Conservation (phyloP, 37 sponge, comb jelly and placozoan species). For the Ephydatia muelleri region DNA sequence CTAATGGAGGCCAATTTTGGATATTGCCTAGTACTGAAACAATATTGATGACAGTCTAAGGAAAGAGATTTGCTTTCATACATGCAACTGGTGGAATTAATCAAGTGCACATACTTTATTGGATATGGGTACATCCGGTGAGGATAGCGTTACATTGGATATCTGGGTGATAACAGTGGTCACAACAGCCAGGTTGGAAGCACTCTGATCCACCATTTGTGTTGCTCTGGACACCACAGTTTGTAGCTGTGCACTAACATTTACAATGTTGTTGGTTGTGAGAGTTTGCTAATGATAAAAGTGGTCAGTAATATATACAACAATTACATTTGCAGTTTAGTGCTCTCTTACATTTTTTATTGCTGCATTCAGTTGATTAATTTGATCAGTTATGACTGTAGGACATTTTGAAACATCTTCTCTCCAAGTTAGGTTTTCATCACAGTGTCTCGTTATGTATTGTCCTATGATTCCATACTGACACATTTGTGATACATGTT, state of each 20-base stretch:
- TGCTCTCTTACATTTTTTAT: background rate
- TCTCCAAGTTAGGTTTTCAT: background rate
- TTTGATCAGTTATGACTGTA: background rate
- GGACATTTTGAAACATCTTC: constrained; percentile 8
- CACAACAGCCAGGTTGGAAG: background rate
- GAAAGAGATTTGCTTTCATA: background rate
- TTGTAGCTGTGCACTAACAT: background rate
- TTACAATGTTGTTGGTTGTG: background rate
- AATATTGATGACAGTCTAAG: background rate
- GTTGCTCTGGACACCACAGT: background rate
- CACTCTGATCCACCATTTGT: background rate
- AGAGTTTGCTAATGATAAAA: background rate
- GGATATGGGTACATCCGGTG: background rate
- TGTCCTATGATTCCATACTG: background rate
- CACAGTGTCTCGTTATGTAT: background rate
- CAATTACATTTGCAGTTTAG: background rate
- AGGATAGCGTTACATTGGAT: background rate
- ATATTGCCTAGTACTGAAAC: background rate
- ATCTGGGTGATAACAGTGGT: background rate
- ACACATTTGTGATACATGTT: background rate
- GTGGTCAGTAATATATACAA: too few species aligned
- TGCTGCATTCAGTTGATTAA: background rate
- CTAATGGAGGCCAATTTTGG: background rate
- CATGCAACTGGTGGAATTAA: background rate
- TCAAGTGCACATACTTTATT: background rate